Evolutionary conservation across 2,797 vertebrate genomes (phyloP).

Genomic region (Astyanax mexicanus): DNA sequence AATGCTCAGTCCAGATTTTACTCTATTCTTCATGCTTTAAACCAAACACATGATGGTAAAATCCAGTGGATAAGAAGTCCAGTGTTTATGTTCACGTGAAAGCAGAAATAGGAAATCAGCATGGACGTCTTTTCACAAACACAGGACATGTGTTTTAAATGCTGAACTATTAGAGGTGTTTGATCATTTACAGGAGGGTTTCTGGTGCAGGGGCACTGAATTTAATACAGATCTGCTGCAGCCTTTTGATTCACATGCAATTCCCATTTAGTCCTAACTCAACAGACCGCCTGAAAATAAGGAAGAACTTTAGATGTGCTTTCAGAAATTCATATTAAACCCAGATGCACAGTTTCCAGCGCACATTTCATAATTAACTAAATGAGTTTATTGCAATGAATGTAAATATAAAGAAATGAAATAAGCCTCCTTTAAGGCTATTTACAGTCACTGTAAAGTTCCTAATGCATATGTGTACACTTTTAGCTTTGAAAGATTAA

Average conservation of each 20-base stretch:
- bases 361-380: not conserved
- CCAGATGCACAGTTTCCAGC: not conserved
- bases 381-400: not conserved
- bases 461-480: not conserved
- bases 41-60: conserved; percentile 53
- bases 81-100: conserved; percentile 69
- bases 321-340: not conserved
- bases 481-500: conserved; percentile 9
- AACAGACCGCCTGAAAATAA: not conserved
- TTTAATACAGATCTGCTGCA: not conserved
- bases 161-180: not conserved
- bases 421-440: not conserved
- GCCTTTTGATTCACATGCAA: not conserved
- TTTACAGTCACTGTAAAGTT: not conserved
- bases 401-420: not conserved
- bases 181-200: not conserved
- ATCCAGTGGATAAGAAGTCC: conserved; percentile 50
- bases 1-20: conserved; percentile 4
- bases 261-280: not conserved
- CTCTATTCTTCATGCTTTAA: conserved; percentile 37
- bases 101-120: conserved; percentile 66
- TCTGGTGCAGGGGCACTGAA: not conserved
- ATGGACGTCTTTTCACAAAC: conserved; percentile 67
- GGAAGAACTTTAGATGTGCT: too few relatives aligned
- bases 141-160: conserved; percentile 68